phyloP scores from a whole-genome alignment of 2,797 vertebrate genomes.

The Tenualosa ilisha region DNA sequence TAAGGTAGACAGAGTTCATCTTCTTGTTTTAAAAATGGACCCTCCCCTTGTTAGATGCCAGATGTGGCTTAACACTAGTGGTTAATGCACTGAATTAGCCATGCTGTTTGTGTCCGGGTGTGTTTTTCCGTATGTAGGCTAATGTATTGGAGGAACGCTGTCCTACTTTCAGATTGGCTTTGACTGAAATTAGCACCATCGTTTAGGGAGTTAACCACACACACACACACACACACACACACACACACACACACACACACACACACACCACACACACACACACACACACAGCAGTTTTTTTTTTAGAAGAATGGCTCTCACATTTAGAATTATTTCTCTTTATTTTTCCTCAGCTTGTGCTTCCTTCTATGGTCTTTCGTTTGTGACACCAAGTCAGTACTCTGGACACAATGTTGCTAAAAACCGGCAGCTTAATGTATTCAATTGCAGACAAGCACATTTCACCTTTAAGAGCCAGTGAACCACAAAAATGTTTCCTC shows the following conservation, averaged over 20 bases:
- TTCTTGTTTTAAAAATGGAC: no score
- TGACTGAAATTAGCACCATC: not conserved
- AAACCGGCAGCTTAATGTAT: not conserved
- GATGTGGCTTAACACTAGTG: not conserved
- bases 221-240: slow-evolving; percentile 5
- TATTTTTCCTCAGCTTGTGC: not conserved
- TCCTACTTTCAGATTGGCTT: slow-evolving; percentile 4
- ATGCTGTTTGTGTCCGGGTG: not conserved
- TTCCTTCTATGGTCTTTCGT: not conserved
- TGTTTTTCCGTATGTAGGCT: slow-evolving; percentile 16
- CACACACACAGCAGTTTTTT: not conserved
- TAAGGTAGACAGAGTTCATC: no score
- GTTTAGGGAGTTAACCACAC: not conserved
- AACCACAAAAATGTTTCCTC: not conserved
- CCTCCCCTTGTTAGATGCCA: not conserved
- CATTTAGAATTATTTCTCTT: not conserved
- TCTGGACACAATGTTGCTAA: not conserved
- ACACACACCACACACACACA: not conserved
- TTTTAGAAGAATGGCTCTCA: not conserved
- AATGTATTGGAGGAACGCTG: slow-evolving; percentile 3
- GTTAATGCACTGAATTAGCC: not conserved
- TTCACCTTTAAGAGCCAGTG: not conserved
- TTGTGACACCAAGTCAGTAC: not conserved
- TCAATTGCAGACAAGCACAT: no score
- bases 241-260: no score